phyloP scores from a whole-genome alignment of 2,888 invertebrate species.

The Danaus chrysippus region DNA sequence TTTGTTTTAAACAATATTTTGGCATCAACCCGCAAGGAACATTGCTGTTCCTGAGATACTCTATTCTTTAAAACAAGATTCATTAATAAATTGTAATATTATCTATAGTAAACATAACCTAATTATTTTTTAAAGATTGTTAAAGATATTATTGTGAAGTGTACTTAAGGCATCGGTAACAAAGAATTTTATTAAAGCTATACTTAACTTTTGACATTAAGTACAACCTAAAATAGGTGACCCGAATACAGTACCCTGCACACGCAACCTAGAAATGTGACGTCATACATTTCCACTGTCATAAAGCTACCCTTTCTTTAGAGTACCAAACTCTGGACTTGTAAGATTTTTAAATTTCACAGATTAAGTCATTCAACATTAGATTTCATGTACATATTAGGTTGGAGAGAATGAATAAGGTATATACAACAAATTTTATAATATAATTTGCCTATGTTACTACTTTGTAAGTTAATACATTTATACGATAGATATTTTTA shows the following conservation, averaged over 20 bases:
- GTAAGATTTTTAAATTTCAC: neutral
- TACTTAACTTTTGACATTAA: slow-evolving; percentile 38
- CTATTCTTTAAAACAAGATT: neutral
- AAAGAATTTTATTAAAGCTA: slow-evolving; percentile 24
- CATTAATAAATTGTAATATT: neutral
- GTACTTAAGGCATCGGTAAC: slow-evolving; percentile 1
- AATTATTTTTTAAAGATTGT: too few relatives aligned
- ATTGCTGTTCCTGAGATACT: neutral
- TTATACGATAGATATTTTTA: too few relatives aligned
- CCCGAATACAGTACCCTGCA: slow-evolving; percentile 54
- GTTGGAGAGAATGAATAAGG: too few relatives aligned
- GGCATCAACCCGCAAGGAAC: too few relatives aligned
- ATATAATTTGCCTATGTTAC: too few relatives aligned
- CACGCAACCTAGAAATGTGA: slow-evolving; percentile 55
- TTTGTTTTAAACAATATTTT: too few relatives aligned
- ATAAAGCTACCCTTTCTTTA: slow-evolving; percentile 25
- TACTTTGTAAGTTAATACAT: too few relatives aligned
- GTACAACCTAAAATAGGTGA: slow-evolving; percentile 66
- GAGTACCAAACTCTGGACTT: slow-evolving; percentile 16
- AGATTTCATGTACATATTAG: too few relatives aligned
- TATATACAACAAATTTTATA: too few relatives aligned
- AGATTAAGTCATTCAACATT: neutral
- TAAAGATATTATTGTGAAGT: too few relatives aligned
- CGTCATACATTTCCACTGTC: slow-evolving; percentile 46
- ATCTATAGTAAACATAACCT: too few relatives aligned